Evolutionary conservation across 2,113 vertebrate genomes (phyloP), one percentile per base, ranked within the genome.

Genomic region (Entelurus aequoreus): DNA sequence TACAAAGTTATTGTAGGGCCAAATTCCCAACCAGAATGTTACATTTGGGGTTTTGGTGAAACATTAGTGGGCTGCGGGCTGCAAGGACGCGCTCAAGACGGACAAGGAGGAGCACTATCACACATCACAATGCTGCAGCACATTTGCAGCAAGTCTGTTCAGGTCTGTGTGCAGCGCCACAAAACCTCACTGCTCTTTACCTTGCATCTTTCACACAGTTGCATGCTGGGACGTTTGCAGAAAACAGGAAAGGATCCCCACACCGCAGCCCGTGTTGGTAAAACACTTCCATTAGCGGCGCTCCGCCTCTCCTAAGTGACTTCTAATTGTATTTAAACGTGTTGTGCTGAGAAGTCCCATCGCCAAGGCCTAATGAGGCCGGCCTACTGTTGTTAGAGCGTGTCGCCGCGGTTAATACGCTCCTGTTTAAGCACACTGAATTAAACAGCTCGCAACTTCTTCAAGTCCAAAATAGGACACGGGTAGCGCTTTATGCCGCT

Each of bases 261-360:
- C 55, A 21, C 40, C 4, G n/a, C 6, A 19, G 19, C 19, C 19
- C 19, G 19, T 19, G 55, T 44, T 44, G 6, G 38, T 57, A 57
- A 44, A 57, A 57, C 40, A 21, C 44, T 40, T 44, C 19, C 8
- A 57, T 40, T 42, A 40, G 9, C 16, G 38, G 44, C 42, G 9
- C 8, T 57, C 12, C 8, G 54, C 40, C 54, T 56, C 14, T 56
- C n/a, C 42, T 57, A 57, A 57, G 38, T 42, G 54, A 57, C 38
- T 57, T n/a, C n/a, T 57, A 57, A 57, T 57, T 44, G 55, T 42
- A 16, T 16, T 16, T 42, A 44, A 57, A 57, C 19, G 55, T 42
- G 40, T 57, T 13, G 38, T 13, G 55, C 11, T 5, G 15, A 42
- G 37, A 5, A 10, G 11, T 19, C 10, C 10, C 42, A 12, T 12